Base-by-base conservation (phyloP, 2,113 vertebrate species). In the Xiphophorus maculatus region DNA sequence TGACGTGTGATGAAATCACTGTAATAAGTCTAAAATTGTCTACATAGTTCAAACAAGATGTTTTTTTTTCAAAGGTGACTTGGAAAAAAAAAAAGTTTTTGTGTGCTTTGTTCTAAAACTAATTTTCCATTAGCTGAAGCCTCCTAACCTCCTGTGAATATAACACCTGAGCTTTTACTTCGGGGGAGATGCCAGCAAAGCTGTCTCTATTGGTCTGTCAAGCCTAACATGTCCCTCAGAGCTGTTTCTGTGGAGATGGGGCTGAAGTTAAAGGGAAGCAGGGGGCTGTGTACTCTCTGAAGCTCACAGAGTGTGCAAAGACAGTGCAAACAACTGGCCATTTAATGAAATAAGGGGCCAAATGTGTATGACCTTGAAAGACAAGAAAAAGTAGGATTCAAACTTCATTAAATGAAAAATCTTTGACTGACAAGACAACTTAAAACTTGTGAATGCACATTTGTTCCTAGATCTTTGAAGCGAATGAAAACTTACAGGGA, bases 191-290 rank as follows among this genome's bases (percentile, higher is more conserved):
- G 51, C 28, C 66, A 69, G 61, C 22, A 81, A 32, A 71, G 62
- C 63, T 44, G 22, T 62, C 29, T 71, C 25, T 71, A 79, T 80
- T 84, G 70, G 83, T 81, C 67, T n/a, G 25, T 73, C 71, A 63
- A 66, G 58, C 63, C 51, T n/a, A 58, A 79, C 66, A 80, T 8
- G 32, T 63, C 73, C 72, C 61, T 71, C 0, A 58, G 71, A 63
- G 29, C 32, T 79, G 25, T 69, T 76, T 25, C 51, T 66, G 10
- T 37, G 19, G 73, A 30, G 48, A 40, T 71, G 66, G 63, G 66
- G 54, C 25, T 60, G 40, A 77, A 19, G 22, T 71, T 33, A 17
- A 27, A 64, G 51, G 25, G 3, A 69, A 33, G 30, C 4, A 71
- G 66, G 83, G 29, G 22, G 22, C 0, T 12, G 63, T 58, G 48